Conservation (phyloP, 1,140 invertebrate genomes). For the Lepidurus apus region DNA sequence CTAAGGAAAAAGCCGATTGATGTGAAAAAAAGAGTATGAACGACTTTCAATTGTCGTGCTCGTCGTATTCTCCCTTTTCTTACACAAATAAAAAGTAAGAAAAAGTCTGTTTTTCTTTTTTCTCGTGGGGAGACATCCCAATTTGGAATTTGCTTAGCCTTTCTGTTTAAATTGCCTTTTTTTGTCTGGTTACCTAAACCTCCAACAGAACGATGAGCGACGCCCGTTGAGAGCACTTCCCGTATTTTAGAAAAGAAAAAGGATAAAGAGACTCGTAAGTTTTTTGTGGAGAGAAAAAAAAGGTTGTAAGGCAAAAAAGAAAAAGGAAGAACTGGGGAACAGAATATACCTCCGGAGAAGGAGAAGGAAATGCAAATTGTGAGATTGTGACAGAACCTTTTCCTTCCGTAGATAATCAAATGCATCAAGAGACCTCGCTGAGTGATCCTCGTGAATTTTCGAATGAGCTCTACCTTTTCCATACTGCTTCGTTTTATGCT, state of each 20-base stretch:
- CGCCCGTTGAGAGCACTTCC: neutral
- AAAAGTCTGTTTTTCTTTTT: too few relatives aligned
- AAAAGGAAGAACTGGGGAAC: neutral
- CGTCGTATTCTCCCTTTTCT: too few relatives aligned
- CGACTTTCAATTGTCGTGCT: too few relatives aligned
- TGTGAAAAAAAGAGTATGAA: too few relatives aligned
- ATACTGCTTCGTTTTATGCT: too few relatives aligned
- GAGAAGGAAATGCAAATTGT: neutral
- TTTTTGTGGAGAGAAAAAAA: neutral
- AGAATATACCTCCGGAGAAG: neutral
- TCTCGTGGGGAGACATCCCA: too few relatives aligned
- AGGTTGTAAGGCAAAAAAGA: neutral
- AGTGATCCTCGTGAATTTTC: neutral
- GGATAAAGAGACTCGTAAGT: neutral
- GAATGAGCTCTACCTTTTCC: neutral
- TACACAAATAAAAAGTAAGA: too few relatives aligned
- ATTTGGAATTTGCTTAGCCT: too few relatives aligned
- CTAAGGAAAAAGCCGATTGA: too few relatives aligned
- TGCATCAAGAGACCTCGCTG: neutral
- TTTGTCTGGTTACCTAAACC: too few relatives aligned
- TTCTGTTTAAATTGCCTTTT: too few relatives aligned
- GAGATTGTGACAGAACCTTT: slow-evolving; percentile 15
- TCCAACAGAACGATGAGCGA: too few relatives aligned
- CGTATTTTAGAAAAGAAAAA: neutral
- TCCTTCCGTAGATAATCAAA: slow-evolving; percentile 1